Percentiles rank a stretch among this genome's conserved stretches.
These are phyloP conservation scores for Coenonympha glycerion DNA, from an alignment of 2,888 invertebrate species.

Conservation along the genomic window DNA sequence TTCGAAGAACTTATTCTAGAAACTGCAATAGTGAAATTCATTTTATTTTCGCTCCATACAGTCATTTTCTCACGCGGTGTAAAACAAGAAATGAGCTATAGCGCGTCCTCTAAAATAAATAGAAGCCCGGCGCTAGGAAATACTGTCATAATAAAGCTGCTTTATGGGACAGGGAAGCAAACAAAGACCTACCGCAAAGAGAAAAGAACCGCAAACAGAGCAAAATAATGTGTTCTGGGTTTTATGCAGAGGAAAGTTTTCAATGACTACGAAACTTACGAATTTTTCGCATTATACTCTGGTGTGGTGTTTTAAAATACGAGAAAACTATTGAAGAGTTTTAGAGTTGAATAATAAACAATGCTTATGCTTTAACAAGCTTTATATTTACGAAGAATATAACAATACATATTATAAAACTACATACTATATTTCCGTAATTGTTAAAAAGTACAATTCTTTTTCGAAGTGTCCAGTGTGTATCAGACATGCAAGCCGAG, in stretches of 20 bases:
- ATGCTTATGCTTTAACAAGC: too few species aligned
- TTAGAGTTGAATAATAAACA: too few species aligned
- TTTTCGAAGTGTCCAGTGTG: too few species aligned
- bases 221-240: slow-evolving; percentile 10
- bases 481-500: too few species aligned
- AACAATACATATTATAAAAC: too few species aligned
- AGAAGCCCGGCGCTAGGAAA: slow-evolving; percentile 12
- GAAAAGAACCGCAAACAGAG: slow-evolving; percentile 22
- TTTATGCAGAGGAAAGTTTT: slow-evolving; percentile 3
- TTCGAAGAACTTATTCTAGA: too few species aligned
- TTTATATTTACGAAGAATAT: too few species aligned
- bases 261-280: not conserved
- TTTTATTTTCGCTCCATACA: not conserved
- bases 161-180: slow-evolving; percentile 20
- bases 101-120: slow-evolving; percentile 13
- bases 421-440: too few species aligned
- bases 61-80: not conserved
- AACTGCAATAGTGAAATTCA: not conserved
- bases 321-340: too few species aligned
- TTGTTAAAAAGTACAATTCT: too few species aligned
- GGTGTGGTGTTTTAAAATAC: too few species aligned
- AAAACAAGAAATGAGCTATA: slow-evolving; percentile 9
- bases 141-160: slow-evolving; percentile 24
- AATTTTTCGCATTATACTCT: slow-evolving; percentile 2
- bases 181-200: slow-evolving; percentile 24